Evolutionary conservation across 2,113 vertebrate genomes (phyloP), one percentile per base, ranked within the genome.

Genomic region (Rhinoderma darwinii): DNA sequence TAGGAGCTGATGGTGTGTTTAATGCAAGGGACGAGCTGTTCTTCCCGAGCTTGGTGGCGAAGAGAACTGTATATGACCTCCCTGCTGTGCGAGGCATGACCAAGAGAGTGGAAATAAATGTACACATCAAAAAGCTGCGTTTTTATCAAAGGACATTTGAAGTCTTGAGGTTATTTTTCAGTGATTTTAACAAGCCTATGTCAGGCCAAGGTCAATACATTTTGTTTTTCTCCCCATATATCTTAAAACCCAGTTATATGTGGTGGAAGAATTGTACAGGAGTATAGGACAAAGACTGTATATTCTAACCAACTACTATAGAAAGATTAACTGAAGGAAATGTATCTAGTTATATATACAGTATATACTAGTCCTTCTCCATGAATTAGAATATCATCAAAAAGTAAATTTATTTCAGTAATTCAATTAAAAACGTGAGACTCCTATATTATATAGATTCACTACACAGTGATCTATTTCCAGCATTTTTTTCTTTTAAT

Each of bases 101-200:
- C 43, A 76, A 50, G 76, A 78, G 77, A 80, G 54, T 39, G 51
- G 51, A 80, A 59, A 80, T n/a, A 59, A 61, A 80, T 59, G 51
- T 80, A 74, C 35, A 41, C 5, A 74, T 20, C n/a, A 51, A 77
- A 44, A 78, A 80, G 22, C 35, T 37, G 15, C 14, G 20, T 56
- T n/a, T 61, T 25, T 59, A 15, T 41, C 51, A 59, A 78, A 51
- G 18, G 32, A 80, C 51, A 80, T 59, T 41, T 59, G 37, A 25
- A 39, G 5, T 39, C 14, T 59, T 41, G 35, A 80, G 37, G 51
- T 80, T 22, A 43, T 73, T 35, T 15, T 61, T 37, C 41, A n/a
- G 32, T 59, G 30, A 39, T 41, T n/a, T 61, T 39, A 39, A 14
- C 25, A 79, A 56, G 10, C 27, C 27, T 77, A 35, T 41, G 77